Percentiles rank a stretch among this genome's conserved stretches.
Conservation (phyloP, 2,888 invertebrate species). For the Tetrapedia diversipes region DNA sequence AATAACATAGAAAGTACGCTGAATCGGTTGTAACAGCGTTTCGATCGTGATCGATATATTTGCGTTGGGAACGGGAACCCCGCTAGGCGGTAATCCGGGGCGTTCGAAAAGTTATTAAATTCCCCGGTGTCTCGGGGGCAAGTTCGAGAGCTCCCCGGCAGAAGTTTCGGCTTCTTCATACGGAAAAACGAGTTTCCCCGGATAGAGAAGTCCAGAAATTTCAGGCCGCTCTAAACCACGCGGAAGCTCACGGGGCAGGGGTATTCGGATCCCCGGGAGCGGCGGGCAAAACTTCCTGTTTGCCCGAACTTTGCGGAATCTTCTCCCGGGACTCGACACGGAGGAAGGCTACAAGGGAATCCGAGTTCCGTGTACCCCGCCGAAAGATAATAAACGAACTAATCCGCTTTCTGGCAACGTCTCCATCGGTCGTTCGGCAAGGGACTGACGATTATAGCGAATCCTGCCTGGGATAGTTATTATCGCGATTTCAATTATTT, state of each 20-base stretch:
- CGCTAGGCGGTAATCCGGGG: constrained; percentile 34
- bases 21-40: no score
- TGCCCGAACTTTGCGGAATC: constrained; percentile 65
- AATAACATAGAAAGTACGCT: background rate
- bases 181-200: constrained; percentile 65
- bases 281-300: constrained; percentile 58
- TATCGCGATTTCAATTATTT: no score
- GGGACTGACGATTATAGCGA: background rate
- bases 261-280: constrained; percentile 45
- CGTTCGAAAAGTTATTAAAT: constrained; percentile 67
- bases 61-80: constrained; percentile 25
- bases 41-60: constrained; percentile 47
- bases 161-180: constrained; percentile 55
- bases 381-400: constrained; percentile 58
- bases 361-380: constrained; percentile 36
- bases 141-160: constrained; percentile 39
- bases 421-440: background rate
- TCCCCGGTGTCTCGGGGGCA: constrained; percentile 49
- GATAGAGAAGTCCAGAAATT: constrained; percentile 63
- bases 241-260: constrained; percentile 42
- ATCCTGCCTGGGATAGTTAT: background rate
- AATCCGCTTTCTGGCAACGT: constrained; percentile 20
- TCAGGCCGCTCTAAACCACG: constrained; percentile 57
- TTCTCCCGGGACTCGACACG: constrained; percentile 48
- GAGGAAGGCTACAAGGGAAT: constrained; percentile 19